A percentile compares a stretch with the other conserved stretches of the same genome.
phyloP scores from a whole-genome alignment of 1,140 invertebrate species.

The Sesamia nonagrioides region DNA sequence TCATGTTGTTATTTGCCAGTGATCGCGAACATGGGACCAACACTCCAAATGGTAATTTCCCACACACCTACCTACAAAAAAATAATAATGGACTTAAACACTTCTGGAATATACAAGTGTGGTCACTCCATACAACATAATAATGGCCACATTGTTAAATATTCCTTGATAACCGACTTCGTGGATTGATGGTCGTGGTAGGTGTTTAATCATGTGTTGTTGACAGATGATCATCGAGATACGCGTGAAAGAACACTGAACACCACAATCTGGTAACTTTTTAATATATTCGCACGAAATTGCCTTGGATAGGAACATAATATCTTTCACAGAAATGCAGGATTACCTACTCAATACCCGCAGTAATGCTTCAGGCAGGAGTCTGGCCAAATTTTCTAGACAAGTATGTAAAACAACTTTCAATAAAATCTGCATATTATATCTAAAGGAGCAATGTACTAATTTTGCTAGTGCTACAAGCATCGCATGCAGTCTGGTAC shows the following conservation, averaged over 20 bases:
- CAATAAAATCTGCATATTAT: not conserved
- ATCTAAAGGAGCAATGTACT: not conserved
- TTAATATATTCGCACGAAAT: not conserved
- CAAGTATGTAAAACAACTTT: not conserved
- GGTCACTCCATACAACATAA: not conserved
- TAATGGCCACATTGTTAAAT: not conserved
- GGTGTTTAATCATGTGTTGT: slow-evolving; percentile 21
- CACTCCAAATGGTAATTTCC: not conserved
- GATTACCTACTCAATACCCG: not conserved
- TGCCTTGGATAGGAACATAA: not conserved
- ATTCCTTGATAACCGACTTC: not conserved
- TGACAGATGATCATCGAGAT: not conserved
- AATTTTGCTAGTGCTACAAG: not conserved
- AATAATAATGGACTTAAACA: not conserved
- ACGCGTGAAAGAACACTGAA: not conserved
- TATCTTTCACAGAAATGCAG: not conserved
- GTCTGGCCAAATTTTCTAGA: too few species aligned
- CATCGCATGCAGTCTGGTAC: not conserved
- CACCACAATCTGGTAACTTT: not conserved
- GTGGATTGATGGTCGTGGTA: not conserved
- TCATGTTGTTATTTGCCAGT: slow-evolving; percentile 7
- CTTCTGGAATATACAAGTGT: too few species aligned
- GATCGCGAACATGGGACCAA: not conserved
- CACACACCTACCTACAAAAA: not conserved
- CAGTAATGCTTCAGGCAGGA: too few species aligned